phyloP scores from a whole-genome alignment of 2,888 invertebrate genomes.

The Halictus ligatus region DNA sequence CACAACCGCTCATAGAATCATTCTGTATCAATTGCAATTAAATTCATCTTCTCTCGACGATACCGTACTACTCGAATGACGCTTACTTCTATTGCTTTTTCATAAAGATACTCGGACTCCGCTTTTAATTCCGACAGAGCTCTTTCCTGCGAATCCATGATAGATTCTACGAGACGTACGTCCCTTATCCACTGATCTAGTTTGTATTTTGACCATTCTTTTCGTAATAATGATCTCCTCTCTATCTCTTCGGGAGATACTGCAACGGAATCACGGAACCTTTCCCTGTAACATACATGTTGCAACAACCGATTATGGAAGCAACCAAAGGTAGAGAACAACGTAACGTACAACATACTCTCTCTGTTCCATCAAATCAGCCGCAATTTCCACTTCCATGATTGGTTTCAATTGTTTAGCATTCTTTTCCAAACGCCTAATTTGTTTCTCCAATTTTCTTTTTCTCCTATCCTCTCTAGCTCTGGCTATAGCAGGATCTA shows the following conservation, averaged over 20 bases:
- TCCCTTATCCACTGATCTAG: constrained; percentile 88
- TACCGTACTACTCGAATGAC: constrained; percentile 3
- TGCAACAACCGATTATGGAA: not conserved
- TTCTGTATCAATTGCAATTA: not conserved
- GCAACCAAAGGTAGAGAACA: not conserved
- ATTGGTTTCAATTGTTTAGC: constrained; percentile 95
- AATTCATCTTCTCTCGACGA: not conserved
- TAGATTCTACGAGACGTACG: constrained; percentile 88
- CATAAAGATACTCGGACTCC: constrained; percentile 94
- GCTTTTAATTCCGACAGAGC: constrained; percentile 92
- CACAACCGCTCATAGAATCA: not conserved
- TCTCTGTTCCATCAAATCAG: constrained; percentile 88
- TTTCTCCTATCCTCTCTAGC: constrained; percentile 93
- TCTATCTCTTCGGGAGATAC: constrained; percentile 88
- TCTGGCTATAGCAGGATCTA: constrained; percentile 93
- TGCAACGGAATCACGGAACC: constrained; percentile 85
- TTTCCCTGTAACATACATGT: constrained; percentile 82
- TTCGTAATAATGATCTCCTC: constrained; percentile 88
- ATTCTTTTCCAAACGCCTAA: constrained; percentile 92
- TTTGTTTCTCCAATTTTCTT: constrained; percentile 94
- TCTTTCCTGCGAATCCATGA: constrained; percentile 89
- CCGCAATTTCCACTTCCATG: constrained; percentile 92
- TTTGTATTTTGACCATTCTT: constrained; percentile 92
- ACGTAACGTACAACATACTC: constrained; percentile 84
- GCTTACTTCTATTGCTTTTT: constrained; percentile 92